Conservation (phyloP, 2,888 invertebrate genomes). For the Cantharis nigra region DNA sequence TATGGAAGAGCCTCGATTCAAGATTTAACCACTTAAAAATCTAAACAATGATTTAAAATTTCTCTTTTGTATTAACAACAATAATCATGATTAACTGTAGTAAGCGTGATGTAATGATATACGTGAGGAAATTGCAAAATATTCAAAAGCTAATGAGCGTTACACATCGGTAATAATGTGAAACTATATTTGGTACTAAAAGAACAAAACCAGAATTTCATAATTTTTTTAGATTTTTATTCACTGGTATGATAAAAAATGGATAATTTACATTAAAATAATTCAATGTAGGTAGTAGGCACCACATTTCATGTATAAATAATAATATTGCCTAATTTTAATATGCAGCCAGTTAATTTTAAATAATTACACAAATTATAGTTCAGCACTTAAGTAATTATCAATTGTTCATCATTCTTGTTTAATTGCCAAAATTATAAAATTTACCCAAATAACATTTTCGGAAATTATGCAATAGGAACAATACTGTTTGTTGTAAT, state of each 20-base stretch:
- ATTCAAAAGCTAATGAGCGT: constrained; percentile 17
- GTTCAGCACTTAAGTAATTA: not conserved
- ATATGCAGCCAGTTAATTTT: not conserved
- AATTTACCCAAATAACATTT: not conserved
- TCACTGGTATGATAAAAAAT: not conserved
- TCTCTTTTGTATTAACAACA: constrained; percentile 11
- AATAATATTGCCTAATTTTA: not conserved
- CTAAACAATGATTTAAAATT: constrained; percentile 3
- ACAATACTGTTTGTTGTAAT: not conserved
- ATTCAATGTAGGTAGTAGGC: not conserved
- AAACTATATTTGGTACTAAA: constrained; percentile 10
- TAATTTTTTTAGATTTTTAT: not conserved
- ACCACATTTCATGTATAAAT: not conserved
- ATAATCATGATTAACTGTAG: constrained; percentile 9
- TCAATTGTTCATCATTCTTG: not conserved
- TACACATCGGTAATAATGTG: constrained; percentile 13
- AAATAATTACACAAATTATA: not conserved
- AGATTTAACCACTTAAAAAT: not conserved
- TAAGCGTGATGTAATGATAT: constrained; percentile 10
- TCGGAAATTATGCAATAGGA: not conserved
- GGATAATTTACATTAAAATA: not conserved
- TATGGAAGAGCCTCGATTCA: not conserved
- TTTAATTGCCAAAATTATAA: not conserved
- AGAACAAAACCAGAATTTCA: not conserved
- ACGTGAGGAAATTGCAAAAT: constrained; percentile 23